A percentile compares a stretch with the other conserved stretches of the same genome.
These are phyloP conservation scores for Volucella zonaria DNA, from an alignment of 2,888 invertebrate species.

Conservation along the genomic window DNA sequence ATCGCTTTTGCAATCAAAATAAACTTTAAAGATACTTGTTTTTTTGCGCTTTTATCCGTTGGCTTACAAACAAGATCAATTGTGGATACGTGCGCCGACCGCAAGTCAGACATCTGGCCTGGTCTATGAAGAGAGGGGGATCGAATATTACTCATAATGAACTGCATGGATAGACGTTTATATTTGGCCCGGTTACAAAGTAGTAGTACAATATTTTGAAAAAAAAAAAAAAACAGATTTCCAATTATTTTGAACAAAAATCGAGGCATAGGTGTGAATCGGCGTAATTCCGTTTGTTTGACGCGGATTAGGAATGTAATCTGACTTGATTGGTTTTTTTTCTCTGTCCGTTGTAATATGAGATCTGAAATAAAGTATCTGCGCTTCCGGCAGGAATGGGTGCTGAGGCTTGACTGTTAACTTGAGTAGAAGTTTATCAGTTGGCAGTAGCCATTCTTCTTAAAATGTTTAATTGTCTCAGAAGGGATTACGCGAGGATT, in stretches of 20 bases:
- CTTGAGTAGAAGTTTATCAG: no score
- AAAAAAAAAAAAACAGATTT: constrained; percentile 16
- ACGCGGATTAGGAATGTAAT: constrained; percentile 42
- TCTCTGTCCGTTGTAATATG: background rate
- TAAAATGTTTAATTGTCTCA: no score
- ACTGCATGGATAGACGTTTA: constrained; percentile 42
- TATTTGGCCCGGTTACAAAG: constrained; percentile 28
- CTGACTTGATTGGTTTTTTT: constrained; percentile 30
- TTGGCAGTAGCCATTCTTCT: no score
- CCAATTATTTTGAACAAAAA: constrained; percentile 32
- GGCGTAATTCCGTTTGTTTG: constrained; percentile 35
- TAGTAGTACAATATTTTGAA: background rate
- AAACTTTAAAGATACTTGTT: constrained; percentile 24
- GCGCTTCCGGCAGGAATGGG: constrained; percentile 37
- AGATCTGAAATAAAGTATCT: background rate
- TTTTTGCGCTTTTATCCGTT: constrained; percentile 48
- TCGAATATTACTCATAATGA: constrained; percentile 19
- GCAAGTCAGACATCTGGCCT: constrained; percentile 40
- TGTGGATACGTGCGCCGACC: constrained; percentile 42
- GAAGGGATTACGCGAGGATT: no score
- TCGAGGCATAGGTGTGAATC: constrained; percentile 10
- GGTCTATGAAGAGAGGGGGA: constrained; percentile 7
- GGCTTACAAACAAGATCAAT: constrained; percentile 65
- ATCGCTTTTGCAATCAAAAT: constrained; percentile 52
- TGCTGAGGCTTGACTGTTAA: constrained; percentile 18